Percentiles rank a stretch among this genome's conserved stretches.
These are phyloP conservation scores for Dasypolia templi DNA, from an alignment of 2,888 invertebrate genomes.

Conservation along the genomic window DNA sequence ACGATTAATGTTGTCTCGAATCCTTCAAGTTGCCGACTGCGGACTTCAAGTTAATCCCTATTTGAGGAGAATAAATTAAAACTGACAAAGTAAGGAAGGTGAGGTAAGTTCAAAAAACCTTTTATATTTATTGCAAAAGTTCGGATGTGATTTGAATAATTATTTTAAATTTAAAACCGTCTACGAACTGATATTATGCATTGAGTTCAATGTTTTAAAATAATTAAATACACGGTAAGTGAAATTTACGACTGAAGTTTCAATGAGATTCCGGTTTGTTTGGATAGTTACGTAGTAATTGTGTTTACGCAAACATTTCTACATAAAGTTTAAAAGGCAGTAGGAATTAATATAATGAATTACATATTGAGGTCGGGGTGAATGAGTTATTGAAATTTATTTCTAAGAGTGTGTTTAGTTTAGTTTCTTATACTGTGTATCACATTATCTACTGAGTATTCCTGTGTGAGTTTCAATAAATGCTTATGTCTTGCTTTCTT, in stretches of 20 bases:
- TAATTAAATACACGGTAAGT: conserved; percentile 51
- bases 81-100: conserved; percentile 48
- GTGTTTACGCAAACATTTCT: conserved; percentile 14
- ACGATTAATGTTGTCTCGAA: conserved; percentile 55
- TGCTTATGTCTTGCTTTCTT: too few relatives aligned
- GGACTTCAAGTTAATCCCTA: conserved; percentile 56
- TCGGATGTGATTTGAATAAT: conserved; percentile 73
- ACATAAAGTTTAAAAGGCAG: background rate
- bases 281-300: conserved; percentile 19
- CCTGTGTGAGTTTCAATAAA: too few relatives aligned
- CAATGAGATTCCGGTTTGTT: conserved; percentile 46
- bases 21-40: conserved; percentile 50
- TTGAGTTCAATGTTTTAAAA: conserved; percentile 53
- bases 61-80: conserved; percentile 65
- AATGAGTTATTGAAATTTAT: background rate
- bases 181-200: conserved; percentile 60
- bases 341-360: background rate
- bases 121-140: conserved; percentile 72
- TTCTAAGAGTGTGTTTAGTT: too few relatives aligned
- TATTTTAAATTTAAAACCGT: conserved; percentile 69
- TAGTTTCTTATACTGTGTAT: too few relatives aligned
- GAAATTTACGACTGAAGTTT: conserved; percentile 58
- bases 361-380: background rate
- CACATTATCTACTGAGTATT: too few relatives aligned
- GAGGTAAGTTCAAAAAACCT: conserved; percentile 60